Conservation (phyloP, 2,113 vertebrate species). For the Grantiella picta region DNA sequence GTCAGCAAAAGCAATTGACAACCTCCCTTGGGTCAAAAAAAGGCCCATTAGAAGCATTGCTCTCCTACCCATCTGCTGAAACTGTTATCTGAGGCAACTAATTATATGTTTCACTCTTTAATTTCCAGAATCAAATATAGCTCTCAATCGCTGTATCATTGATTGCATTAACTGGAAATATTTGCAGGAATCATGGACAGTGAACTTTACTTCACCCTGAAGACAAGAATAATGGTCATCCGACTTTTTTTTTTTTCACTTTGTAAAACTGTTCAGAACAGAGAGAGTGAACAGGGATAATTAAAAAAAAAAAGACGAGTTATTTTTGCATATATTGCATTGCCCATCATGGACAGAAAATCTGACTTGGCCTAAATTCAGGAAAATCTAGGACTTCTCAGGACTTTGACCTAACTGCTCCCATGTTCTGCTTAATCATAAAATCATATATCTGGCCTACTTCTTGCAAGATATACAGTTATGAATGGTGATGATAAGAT, state of each 20-base stretch:
- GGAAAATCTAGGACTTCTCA: neutral
- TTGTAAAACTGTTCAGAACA: neutral
- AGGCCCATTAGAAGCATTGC: neutral
- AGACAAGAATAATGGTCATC: neutral
- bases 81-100: constrained; percentile 1
- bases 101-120: constrained; percentile 12
- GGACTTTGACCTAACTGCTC: neutral
- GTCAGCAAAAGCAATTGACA: neutral
- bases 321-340: neutral
- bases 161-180: neutral
- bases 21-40: neutral
- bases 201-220: neutral
- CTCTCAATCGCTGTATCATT: neutral
- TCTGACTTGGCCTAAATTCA: neutral
- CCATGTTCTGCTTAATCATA: neutral
- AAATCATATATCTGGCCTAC: neutral
- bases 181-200: neutral
- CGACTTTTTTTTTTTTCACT: neutral
- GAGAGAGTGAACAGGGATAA: neutral
- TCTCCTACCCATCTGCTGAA: constrained; percentile 32
- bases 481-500: neutral
- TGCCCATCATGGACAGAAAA: neutral
- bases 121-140: neutral
- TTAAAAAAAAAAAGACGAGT: neutral
- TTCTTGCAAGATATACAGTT: neutral